A percentile compares a stretch with the other conserved stretches of the same genome.
Conservation (phyloP, 2,113 vertebrate species). For the Phylloscopus whistleri region DNA sequence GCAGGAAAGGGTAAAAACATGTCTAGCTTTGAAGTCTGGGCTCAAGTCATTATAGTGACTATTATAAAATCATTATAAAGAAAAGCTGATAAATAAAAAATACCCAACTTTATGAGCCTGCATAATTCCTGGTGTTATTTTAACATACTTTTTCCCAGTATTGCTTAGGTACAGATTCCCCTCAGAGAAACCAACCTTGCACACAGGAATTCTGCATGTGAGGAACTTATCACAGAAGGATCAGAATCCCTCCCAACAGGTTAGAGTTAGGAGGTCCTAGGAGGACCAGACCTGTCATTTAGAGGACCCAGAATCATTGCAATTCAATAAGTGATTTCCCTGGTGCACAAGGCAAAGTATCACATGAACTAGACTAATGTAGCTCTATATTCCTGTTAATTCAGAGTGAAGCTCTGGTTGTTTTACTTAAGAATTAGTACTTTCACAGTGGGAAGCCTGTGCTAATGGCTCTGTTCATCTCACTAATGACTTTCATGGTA, state of each 20-base stretch:
- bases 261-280: not conserved
- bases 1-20: not conserved
- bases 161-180: not conserved
- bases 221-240: not conserved
- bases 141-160: not conserved
- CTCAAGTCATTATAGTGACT: not conserved
- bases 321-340: not conserved
- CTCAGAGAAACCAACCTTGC: not conserved
- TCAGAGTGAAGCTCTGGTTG: not conserved
- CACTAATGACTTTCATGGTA: not conserved
- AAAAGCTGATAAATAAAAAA: not conserved
- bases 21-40: not conserved
- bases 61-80: not conserved
- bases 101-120: not conserved
- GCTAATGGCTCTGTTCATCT: not conserved
- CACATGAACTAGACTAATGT: not conserved
- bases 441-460: not conserved
- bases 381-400: not conserved
- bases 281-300: not conserved
- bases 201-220: not conserved
- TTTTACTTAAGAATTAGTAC: not conserved
- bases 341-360: not conserved
- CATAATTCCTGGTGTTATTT: not conserved
- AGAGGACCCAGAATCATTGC: not conserved
- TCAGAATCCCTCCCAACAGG: not conserved